Evolutionary conservation across 1,140 invertebrate species (phyloP), one percentile per base, ranked within the genome.

Genomic region (Lethrus apterus): DNA sequence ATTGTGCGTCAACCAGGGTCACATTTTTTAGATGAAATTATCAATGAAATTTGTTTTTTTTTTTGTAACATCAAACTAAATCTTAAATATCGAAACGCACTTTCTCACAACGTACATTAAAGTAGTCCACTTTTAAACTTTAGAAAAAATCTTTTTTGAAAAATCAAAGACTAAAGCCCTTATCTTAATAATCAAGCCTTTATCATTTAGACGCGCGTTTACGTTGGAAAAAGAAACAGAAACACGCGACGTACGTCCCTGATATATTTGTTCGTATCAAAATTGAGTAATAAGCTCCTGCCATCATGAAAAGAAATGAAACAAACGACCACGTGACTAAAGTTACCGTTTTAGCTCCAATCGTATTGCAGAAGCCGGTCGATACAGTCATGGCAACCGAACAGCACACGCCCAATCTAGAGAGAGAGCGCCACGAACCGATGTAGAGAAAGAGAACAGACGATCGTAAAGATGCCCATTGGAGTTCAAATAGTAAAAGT

Each of bases 401-500:
- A 4, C 14, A 19, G 31, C 38, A 30, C 24, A 55, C 56, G 47
- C 60, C 62, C 51, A 26, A 24, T 32, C 10, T 35, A 59, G 31
- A 33, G 51, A 58, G 52, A 51, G 24, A 21, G 34, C 3, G 18
- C 21, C 32, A 38, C 10, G 45, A n/a, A 13, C 48, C 19, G 49
- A 7, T n/a, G 13, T 31, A 55, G 46, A 63, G 33, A 36, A 51
- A 55, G 56, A 58, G 18, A 46, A 33, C 36, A 33, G 2, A 35
- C 41, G 33, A 24, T 57, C 55, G 51, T 64, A 63, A 65, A 66
- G 48, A 43, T 49, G 40, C 51, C 56, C 60, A 66, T 66, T 66
- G 64, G 64, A 64, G 52, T 55, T 55, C 55, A 62, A 66, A 65
- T 63, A 66, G 60, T 66, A 64, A 66, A 66, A 66, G 35, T 63